Evolutionary conservation across 2,888 invertebrate genomes (phyloP), one percentile per base, ranked within the genome.

Genomic region (Leptopterna dolabrata): DNA sequence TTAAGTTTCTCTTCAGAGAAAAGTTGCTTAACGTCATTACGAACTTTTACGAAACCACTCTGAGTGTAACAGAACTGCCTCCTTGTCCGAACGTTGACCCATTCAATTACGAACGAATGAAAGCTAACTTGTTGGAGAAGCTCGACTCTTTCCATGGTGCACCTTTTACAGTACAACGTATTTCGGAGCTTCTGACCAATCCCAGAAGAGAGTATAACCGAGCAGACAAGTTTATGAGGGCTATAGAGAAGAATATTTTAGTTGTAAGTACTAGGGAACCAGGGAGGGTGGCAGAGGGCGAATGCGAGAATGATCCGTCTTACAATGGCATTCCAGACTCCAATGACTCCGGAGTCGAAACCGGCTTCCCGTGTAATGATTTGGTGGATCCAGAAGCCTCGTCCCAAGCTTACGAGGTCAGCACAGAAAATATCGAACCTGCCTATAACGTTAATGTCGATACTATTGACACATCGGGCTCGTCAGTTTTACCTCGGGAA

Each of bases 171-270:
- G 96, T 99, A 89, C 99, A 99, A 92, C 94, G 99, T 90, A 94
- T 99, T 89, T 98, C 98, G 92, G 99, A 99, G 92, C 93, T 99
- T 41, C 93, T 99, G 1, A 96, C 97, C 3, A 95, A 95, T 90
- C 99, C 99, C 0, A 94, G 96, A 29, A 97, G 97, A 91, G 98
- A 99, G 91, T 99, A 99, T 92, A 97, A 96, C 91, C 94, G 98
- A 89, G 96, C 98, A 89, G 99, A 99, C 91, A 99, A 99, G 92
- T 99, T 96, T 91, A 96, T 99, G 96, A 94, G 99, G 88, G 99
- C 99, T 0, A 94, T 99, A 88, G 99, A 99, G 92, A 99, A 99
- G 92, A 97, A 97, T 91, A 96, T 97, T 90, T 92, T 97, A 90
- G 97, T 97, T 88, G 97, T 97, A 13, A 93, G 93, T 2, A 93